phyloP scores from a whole-genome alignment of 1,140 invertebrate species.

The Lordiphosa stackelbergi region DNA sequence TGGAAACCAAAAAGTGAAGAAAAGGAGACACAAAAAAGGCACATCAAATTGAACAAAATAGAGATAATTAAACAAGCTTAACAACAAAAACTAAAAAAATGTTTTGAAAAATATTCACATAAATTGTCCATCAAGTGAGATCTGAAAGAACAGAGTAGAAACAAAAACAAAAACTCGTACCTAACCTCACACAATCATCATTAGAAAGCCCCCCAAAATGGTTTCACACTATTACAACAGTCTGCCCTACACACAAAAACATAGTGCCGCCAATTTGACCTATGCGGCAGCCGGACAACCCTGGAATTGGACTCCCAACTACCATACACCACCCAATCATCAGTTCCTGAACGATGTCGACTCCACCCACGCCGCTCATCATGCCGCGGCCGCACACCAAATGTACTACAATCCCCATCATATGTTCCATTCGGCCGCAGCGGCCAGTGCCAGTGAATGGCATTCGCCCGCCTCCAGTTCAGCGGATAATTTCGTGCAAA shows the following conservation, averaged over 20 bases:
- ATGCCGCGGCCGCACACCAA: slow-evolving; percentile 61
- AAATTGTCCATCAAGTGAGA: slow-evolving; percentile 7
- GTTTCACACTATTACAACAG: slow-evolving; percentile 74
- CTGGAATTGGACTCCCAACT: slow-evolving; percentile 73
- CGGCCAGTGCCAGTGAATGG: slow-evolving; percentile 63
- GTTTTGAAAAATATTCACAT: slow-evolving; percentile 8
- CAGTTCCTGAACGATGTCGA: slow-evolving; percentile 78
- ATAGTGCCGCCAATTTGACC: slow-evolving; percentile 68
- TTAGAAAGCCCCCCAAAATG: slow-evolving; percentile 47
- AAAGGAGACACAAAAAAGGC: neutral
- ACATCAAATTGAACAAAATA: slow-evolving; percentile 3
- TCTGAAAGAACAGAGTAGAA: slow-evolving; percentile 7
- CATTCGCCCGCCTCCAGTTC: slow-evolving; percentile 67
- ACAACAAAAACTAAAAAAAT: slow-evolving; percentile 12
- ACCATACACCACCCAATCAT: slow-evolving; percentile 78
- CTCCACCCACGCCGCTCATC: slow-evolving; percentile 62
- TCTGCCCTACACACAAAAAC: slow-evolving; percentile 70
- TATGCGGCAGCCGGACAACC: slow-evolving; percentile 66
- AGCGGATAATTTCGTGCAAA: slow-evolving; percentile 70
- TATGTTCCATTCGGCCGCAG: slow-evolving; percentile 70
- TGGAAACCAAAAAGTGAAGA: neutral
- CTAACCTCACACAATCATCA: slow-evolving; percentile 34
- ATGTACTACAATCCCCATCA: slow-evolving; percentile 78
- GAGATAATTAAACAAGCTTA: neutral
- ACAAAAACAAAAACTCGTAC: slow-evolving; percentile 7